Base-by-base conservation (phyloP, 2,888 invertebrate genomes). In the Perizoma affinitatum region DNA sequence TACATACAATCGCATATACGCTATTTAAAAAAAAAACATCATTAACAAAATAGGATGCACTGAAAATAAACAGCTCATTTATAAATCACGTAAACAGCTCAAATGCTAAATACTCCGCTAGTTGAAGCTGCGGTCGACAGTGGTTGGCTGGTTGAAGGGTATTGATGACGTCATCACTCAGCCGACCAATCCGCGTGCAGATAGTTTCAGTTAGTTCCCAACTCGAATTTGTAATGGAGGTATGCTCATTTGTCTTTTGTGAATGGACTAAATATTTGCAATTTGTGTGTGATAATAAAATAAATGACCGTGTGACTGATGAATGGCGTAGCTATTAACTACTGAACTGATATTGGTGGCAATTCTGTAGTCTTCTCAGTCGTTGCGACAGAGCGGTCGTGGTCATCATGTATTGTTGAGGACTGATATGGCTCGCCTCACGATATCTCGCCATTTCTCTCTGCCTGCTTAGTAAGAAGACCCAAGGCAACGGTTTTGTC, bases 131-230 rank as follows among this genome's bases (percentile, higher is more conserved):
- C 66, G 72, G 71, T 61, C 69, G 74, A 66, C 71, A 82, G 88
- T 77, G 89, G 88, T 87, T 86, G 84, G 83, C 78, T 74, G 79
- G 73, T 63, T 72, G 88, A 87, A 84, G 76, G 71, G 72, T 84
- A 90, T 88, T 85, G 84, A 90, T 90, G 86, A 86, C 85, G 87
- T 88, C 89, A 90, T 90, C 82, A 78, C 78, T 90, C 86, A 38
- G 70, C 78, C 70, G 79, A 79, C 89, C 88, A 90, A 88, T 88
- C 86, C 83, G 79, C 79, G 78, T 64, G 68, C 67, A 74, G 88
- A 88, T 88, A 89, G 86, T 88, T 88, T 77, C 75, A 83, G 86
- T 82, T 82, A 86, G 85, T 86, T 87, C 74, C 70, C 75, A 87
- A 84, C 86, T 84, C 83, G 65, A 84, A 86, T 87, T 86, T 84